Evolutionary conservation across 2,888 invertebrate species (phyloP).

Genomic region (Panorpa germanica): DNA sequence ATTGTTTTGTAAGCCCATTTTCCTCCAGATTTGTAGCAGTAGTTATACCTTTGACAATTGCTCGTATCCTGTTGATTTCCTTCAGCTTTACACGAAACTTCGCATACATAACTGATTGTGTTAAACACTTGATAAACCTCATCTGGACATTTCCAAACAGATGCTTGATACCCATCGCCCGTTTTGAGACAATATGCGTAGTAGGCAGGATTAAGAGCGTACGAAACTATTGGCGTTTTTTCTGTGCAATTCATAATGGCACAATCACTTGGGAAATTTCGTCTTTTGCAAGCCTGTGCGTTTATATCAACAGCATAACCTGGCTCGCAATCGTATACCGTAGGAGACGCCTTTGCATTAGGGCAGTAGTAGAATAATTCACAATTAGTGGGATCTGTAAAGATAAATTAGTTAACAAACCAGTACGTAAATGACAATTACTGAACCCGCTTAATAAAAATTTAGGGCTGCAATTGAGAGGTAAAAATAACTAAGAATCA

Average conservation of each 20-base stretch:
- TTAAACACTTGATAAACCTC: slow-evolving; percentile 6
- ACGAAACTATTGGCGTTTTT: too few relatives aligned
- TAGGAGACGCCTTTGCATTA: neutral
- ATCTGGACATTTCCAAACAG: slow-evolving; percentile 9
- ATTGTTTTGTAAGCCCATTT: too few relatives aligned
- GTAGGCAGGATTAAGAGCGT: too few relatives aligned
- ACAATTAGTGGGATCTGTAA: slow-evolving; percentile 10
- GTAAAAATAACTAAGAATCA: too few relatives aligned
- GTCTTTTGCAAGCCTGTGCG: slow-evolving; percentile 7
- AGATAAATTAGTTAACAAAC: too few relatives aligned
- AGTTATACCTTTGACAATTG: slow-evolving; percentile 9
- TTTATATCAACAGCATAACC: slow-evolving; percentile 9
- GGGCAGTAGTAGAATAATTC: slow-evolving; percentile 10
- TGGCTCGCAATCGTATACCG: slow-evolving; percentile 9
- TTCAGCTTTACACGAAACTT: slow-evolving; percentile 8
- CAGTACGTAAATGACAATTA: too few relatives aligned
- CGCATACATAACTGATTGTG: slow-evolving; percentile 4
- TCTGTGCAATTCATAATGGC: too few relatives aligned
- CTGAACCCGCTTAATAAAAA: too few relatives aligned
- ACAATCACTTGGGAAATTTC: slow-evolving; percentile 6
- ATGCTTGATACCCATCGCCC: too few relatives aligned
- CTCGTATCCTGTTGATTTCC: slow-evolving; percentile 8
- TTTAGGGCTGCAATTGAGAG: too few relatives aligned
- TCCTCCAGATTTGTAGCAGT: slow-evolving; percentile 8
- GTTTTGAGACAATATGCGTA: too few relatives aligned